These are phyloP conservation scores for Erebia palarica DNA, from an alignment of 2,888 invertebrate species.

Conservation along the genomic window DNA sequence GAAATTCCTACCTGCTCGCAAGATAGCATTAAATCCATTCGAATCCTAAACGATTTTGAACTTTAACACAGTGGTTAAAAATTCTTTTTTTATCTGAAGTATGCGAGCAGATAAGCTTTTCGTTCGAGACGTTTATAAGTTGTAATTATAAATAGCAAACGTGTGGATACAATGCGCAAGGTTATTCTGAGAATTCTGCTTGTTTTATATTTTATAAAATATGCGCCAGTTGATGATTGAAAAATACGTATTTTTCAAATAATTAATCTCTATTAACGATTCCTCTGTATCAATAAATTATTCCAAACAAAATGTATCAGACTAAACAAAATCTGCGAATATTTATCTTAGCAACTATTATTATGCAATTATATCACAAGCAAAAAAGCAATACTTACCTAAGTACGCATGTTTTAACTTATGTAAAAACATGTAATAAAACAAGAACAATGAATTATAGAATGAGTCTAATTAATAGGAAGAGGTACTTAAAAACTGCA, in stretches of 20 bases:
- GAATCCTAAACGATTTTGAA: slow-evolving; percentile 52
- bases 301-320: not conserved
- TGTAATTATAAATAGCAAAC: slow-evolving; percentile 80
- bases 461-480: not conserved
- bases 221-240: slow-evolving; percentile 60
- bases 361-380: not conserved
- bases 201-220: slow-evolving; percentile 72
- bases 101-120: slow-evolving; percentile 54
- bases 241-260: slow-evolving; percentile 60
- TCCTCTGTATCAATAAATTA: slow-evolving; percentile 15
- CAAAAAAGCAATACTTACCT: not conserved
- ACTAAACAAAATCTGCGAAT: not conserved
- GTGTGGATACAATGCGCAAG: slow-evolving; percentile 76
- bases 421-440: not conserved
- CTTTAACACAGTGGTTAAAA: slow-evolving; percentile 54
- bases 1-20: slow-evolving; percentile 71
- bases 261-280: slow-evolving; percentile 12
- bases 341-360: not conserved
- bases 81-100: slow-evolving; percentile 43
- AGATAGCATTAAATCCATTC: slow-evolving; percentile 52
- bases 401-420: not conserved
- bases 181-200: slow-evolving; percentile 72
- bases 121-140: slow-evolving; percentile 55
- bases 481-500: not conserved
- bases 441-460: not conserved